Conservation (phyloP, 2,888 invertebrate genomes). For the Periphyllus acericola region DNA sequence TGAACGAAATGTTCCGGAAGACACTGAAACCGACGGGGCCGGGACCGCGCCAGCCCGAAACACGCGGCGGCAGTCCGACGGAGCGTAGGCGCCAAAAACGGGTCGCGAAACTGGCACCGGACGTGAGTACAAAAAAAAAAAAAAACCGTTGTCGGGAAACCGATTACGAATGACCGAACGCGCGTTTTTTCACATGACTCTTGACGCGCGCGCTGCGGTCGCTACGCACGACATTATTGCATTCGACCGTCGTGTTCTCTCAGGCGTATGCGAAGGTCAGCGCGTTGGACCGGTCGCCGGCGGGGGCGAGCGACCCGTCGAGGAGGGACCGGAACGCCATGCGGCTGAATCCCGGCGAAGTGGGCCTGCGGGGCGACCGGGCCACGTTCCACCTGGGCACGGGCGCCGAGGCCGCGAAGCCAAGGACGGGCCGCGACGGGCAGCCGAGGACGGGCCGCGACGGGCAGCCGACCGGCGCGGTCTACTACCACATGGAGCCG, state of each 20-base stretch:
- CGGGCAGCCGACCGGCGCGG: background rate
- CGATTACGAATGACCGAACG: background rate
- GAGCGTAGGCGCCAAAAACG: background rate
- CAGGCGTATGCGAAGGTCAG: background rate
- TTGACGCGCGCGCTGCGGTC: background rate
- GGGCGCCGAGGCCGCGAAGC: background rate
- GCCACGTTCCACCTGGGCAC: slow-evolving; percentile 1
- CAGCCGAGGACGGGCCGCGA: no score
- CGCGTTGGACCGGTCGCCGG: no score
- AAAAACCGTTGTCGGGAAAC: background rate
- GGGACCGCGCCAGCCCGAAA: no score
- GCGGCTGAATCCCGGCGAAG: background rate
- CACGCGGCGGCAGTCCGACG: background rate
- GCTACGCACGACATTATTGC: background rate
- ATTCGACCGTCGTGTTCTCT: background rate
- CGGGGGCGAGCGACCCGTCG: background rate
- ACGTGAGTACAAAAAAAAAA: no score
- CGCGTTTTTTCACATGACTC: background rate
- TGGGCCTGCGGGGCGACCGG: background rate
- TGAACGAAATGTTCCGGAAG: background rate
- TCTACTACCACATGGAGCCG: background rate
- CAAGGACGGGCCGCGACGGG: no score
- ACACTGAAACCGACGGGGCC: background rate
- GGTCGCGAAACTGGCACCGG: background rate
- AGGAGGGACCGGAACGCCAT: background rate